A percentile compares a stretch with the other conserved stretches of the same genome.
Evolutionary conservation across 2,113 vertebrate genomes (phyloP).

Genomic region (Gopherus flavomarginatus): DNA sequence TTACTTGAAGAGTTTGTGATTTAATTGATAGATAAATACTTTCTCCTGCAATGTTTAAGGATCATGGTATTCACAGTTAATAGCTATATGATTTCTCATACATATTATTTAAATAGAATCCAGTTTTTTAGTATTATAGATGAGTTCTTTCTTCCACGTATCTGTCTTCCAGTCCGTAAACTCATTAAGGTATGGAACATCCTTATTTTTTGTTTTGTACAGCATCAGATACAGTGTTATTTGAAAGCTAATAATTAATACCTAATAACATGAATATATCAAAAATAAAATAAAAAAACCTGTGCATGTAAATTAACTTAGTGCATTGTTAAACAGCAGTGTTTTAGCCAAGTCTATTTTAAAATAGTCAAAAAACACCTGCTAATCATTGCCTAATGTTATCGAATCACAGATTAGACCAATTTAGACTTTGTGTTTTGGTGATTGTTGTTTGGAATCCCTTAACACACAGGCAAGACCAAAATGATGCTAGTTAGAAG

Average conservation of each 20-base stretch:
- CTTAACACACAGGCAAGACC: not conserved
- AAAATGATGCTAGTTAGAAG: not conserved
- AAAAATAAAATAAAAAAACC: not conserved
- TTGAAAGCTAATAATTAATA: not conserved
- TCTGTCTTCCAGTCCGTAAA: not conserved
- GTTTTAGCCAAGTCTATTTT: not conserved
- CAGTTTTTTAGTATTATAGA: not conserved
- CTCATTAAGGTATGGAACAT: not conserved
- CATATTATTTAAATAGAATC: not conserved
- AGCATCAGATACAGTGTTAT: not conserved
- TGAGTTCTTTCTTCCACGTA: accelerated
- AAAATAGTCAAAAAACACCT: not conserved
- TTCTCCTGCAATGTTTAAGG: not conserved
- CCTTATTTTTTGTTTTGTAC: not conserved
- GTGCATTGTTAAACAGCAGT: not conserved
- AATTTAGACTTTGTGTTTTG: not conserved
- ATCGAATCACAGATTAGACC: not conserved
- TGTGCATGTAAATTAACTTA: not conserved
- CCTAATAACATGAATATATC: not conserved
- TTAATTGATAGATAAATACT: not conserved
- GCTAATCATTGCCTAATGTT: accelerated
- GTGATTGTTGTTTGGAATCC: not conserved
- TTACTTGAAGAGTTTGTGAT: not conserved
- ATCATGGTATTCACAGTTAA: not conserved
- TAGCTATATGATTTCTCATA: not conserved